Percentiles rank a stretch among this genome's conserved stretches.
phyloP scores from a whole-genome alignment of 2,797 vertebrate genomes.

The Fistularia commersonii region DNA sequence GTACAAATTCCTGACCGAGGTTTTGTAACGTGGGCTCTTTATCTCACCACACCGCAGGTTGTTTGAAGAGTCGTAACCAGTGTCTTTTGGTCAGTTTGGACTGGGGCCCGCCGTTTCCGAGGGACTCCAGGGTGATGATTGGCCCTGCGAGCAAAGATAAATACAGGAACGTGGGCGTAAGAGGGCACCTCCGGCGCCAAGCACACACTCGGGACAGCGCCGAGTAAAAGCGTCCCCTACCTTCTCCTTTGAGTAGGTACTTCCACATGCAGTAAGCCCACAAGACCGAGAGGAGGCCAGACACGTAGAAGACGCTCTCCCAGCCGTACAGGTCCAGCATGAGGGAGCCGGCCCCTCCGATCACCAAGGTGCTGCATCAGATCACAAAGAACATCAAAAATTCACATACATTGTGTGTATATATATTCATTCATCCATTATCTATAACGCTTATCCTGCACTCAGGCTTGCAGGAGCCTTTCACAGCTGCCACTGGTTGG shows the following conservation, averaged over 20 bases:
- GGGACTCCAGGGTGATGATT: conserved; percentile 79
- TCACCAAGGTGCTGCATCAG: conserved; percentile 82
- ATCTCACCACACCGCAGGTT: conserved; percentile 91
- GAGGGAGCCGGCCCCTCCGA: conserved; percentile 86
- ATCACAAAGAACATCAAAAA: not conserved
- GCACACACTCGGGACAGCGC: conserved; percentile 12
- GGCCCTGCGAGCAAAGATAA: conserved; percentile 75
- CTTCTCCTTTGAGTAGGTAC: conserved; percentile 85
- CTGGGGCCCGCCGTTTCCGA: conserved; percentile 73
- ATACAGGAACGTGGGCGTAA: conserved; percentile 15
- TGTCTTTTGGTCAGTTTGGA: conserved; percentile 82
- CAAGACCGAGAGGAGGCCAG: conserved; percentile 85
- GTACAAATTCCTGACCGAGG: not conserved
- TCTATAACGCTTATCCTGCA: too few species aligned
- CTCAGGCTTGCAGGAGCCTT: too few species aligned
- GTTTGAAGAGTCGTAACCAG: conserved; percentile 87
- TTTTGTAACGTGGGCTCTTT: conserved; percentile 24
- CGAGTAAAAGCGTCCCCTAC: conserved; percentile 52
- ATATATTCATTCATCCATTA: too few species aligned
- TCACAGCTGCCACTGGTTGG: too few species aligned
- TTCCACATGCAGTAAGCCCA: conserved; percentile 94
- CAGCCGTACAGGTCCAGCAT: conserved; percentile 90
- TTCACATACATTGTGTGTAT: too few species aligned
- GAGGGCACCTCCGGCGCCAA: conserved; percentile 13
- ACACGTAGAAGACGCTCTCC: conserved; percentile 93